Evolutionary conservation across 2,888 invertebrate species (phyloP).

Genomic region (Chaetogeoica ovagalla): DNA sequence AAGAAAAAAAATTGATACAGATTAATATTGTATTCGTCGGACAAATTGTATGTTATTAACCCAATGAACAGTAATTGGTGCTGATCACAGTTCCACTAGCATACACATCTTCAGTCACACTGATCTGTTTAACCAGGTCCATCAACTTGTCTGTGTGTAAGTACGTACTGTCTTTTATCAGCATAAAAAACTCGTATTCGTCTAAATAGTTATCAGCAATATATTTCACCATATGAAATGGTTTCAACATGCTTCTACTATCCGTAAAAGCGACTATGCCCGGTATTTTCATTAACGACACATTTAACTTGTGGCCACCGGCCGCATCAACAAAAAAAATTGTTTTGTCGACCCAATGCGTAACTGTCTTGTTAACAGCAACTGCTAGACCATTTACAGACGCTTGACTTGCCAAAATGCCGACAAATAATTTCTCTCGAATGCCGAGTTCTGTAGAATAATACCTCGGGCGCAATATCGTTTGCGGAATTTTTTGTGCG

Average conservation of each 20-base stretch:
- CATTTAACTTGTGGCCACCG: conserved; percentile 60
- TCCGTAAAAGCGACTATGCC: conserved; percentile 88
- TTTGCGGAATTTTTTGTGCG: conserved; percentile 63
- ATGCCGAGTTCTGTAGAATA: conserved; percentile 95
- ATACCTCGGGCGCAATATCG: conserved; percentile 82
- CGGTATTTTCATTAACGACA: conserved; percentile 61
- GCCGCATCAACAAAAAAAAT: conserved; percentile 72
- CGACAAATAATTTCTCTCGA: conserved; percentile 83
- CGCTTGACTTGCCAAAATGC: conserved; percentile 77
- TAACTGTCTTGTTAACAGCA: conserved; percentile 87
- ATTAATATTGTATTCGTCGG: conserved; percentile 26
- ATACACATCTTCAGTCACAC: conserved; percentile 83
- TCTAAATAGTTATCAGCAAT: conserved; percentile 85
- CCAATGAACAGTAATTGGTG: conserved; percentile 70
- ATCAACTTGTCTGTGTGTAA: conserved; percentile 78
- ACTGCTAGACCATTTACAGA: conserved; percentile 73
- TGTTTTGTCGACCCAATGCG: conserved; percentile 80
- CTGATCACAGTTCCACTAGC: conserved; percentile 70
- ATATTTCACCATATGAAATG: conserved; percentile 87
- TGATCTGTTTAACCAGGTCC: conserved; percentile 74
- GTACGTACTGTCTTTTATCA: conserved; percentile 82
- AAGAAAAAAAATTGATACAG: conserved; percentile 58
- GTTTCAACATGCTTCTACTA: conserved; percentile 72
- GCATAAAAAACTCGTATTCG: conserved; percentile 89
- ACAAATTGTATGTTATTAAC: conserved; percentile 59